These are phyloP conservation scores for Scarus forsteni DNA, from an alignment of 2,797 vertebrate genomes.

Conservation along the genomic window DNA sequence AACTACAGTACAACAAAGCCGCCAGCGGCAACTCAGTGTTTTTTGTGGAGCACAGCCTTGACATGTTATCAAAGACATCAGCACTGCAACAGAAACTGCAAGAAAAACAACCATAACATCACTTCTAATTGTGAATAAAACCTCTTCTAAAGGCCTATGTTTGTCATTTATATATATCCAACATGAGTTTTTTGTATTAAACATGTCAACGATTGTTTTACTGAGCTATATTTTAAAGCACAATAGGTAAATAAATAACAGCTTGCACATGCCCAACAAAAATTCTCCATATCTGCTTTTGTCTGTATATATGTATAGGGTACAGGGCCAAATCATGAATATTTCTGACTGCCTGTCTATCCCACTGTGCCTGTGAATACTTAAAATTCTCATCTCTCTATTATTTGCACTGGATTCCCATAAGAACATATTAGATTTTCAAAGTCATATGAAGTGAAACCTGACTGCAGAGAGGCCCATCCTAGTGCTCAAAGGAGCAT, in stretches of 20 bases:
- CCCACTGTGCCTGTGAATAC: conserved; percentile 44
- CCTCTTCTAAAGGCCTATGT: background rate
- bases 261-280: background rate
- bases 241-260: background rate
- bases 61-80: conserved; percentile 38
- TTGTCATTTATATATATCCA: background rate
- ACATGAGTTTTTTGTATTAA: too few relatives aligned
- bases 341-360: conserved; percentile 34
- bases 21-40: conserved; percentile 20
- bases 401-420: conserved; percentile 61
- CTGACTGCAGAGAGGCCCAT: conserved; percentile 42
- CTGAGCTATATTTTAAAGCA: background rate
- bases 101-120: conserved; percentile 1
- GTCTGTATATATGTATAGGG: conserved; percentile 10
- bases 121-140: background rate
- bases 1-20: conserved; percentile 18
- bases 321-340: conserved; percentile 1
- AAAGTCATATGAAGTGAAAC: conserved; percentile 47
- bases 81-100: background rate
- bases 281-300: background rate
- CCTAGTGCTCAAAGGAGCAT: conserved; percentile 23
- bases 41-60: conserved; percentile 23
- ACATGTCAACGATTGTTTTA: background rate
- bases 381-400: conserved; percentile 43
- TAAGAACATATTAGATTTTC: conserved; percentile 56